Conservation (phyloP, 2,888 invertebrate species). For the Sminthurinus aureus region DNA sequence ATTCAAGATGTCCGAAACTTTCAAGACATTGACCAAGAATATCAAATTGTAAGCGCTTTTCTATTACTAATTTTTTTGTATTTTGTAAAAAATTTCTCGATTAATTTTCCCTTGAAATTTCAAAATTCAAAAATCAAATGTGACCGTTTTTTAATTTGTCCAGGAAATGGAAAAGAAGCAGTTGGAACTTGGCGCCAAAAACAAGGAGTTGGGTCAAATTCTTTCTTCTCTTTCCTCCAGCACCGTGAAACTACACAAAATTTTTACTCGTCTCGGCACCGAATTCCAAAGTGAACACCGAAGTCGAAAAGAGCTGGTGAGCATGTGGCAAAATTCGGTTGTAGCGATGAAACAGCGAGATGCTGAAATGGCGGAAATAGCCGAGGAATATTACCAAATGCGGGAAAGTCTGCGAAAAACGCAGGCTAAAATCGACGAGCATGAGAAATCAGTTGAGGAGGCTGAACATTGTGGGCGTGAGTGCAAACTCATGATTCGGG, state of each 20-base stretch:
- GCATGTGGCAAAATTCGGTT: slow-evolving; percentile 11
- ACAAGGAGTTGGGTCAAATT: neutral
- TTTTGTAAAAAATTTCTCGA: neutral
- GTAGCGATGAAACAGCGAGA: slow-evolving; percentile 5
- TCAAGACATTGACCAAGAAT: neutral
- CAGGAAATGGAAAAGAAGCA: neutral
- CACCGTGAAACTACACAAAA: slow-evolving; percentile 1
- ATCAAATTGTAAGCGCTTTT: neutral
- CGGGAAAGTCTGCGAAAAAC: neutral
- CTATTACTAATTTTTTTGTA: neutral
- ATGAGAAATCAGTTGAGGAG: neutral
- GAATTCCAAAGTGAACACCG: slow-evolving; percentile 17
- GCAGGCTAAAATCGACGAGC: neutral
- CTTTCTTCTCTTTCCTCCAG: neutral
- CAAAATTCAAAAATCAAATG: no score
- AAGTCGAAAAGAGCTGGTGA: slow-evolving; percentile 11
- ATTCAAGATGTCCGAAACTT: neutral
- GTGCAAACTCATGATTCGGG: neutral
- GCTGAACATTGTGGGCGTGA: neutral
- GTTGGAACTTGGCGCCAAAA: neutral
- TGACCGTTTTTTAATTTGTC: neutral
- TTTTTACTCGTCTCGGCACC: neutral
- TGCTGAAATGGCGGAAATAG: slow-evolving; percentile 9
- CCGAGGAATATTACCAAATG: slow-evolving; percentile 3
- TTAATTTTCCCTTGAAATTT: neutral